Base-by-base conservation (phyloP, 2,888 invertebrate species). In the Calameuta filiformis region DNA sequence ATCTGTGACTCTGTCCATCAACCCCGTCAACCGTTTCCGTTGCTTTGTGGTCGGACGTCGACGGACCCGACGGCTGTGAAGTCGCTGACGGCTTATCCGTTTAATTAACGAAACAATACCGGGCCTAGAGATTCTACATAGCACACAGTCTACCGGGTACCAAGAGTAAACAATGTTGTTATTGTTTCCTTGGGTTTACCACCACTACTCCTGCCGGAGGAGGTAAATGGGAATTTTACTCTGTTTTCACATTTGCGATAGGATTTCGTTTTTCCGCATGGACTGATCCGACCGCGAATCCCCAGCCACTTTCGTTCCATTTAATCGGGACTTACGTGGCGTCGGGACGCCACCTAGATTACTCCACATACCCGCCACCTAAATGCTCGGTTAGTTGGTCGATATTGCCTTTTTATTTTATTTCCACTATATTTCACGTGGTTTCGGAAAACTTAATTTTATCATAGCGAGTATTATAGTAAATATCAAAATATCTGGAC, bases 31-130 rank as follows among this genome's bases (percentile, higher is more conserved):
- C 88, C 83, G 84, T 85, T 89, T 89, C 87, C 88, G 87, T 77
- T 79, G 85, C 87, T 88, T 87, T 87, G 83, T 87, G 77, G 81
- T 76, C 76, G 73, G 12, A 81, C 73, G 68, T 56, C 56, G 80
- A 77, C 69, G 56, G 35, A 73, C 75, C 73, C 73, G 73, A 77
- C 74, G 56, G 76, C 76, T 76, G 73, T 76, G 75, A 77, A 77
- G 80, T 84, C 79, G 79, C 76, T 76, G 82, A 81, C 77, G 81
- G 87, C 88, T 90, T 90, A 90, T 90, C 90, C 90, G 86, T 90
- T 90, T 90, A 90, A 90, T 90, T 90, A 90, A 90, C 89, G 87
- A 85, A 88, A 90, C 90, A 90, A 90, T 90, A 83, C 85, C 82
- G 69, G 82, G 80, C 84, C 78, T 77, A 76, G 84, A 86, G 85